A percentile compares a stretch with the other conserved stretches of the same genome.
Evolutionary conservation across 2,113 vertebrate genomes (phyloP).

Genomic region (Engraulis encrasicolus): DNA sequence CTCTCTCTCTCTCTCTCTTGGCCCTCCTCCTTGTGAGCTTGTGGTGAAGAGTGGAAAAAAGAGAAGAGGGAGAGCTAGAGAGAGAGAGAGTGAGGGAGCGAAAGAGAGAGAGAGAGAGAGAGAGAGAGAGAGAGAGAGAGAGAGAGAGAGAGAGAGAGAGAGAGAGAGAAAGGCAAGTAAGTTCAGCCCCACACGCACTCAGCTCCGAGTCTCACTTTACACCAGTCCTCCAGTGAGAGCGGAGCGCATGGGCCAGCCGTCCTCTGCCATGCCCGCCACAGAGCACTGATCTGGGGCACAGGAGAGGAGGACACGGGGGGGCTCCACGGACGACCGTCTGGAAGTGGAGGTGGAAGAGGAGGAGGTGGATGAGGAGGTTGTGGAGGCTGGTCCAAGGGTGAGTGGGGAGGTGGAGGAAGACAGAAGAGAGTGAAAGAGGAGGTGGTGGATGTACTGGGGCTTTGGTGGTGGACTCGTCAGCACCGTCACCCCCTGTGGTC

Average conservation of each 20-base stretch:
- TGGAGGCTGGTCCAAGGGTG: no score
- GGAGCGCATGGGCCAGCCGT: not conserved
- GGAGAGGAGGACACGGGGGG: not conserved
- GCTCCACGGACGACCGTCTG: no score
- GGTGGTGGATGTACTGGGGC: no score
- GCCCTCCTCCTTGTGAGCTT: not conserved
- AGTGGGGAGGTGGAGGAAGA: no score
- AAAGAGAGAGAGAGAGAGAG: no score
- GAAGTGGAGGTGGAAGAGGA: not conserved
- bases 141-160: no score
- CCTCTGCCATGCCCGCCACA: not conserved
- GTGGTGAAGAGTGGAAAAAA: not conserved
- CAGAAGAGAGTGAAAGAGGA: no score
- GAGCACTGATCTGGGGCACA: not conserved
- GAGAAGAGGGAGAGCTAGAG: not conserved
- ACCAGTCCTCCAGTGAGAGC: not conserved
- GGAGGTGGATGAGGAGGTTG: no score
- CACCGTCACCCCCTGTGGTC: no score
- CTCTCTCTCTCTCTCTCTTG: not conserved
- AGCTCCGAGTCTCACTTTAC: slow-evolving; percentile 1
- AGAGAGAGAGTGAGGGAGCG: not conserved
- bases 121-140: no score
- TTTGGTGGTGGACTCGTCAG: no score
- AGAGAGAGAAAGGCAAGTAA: not conserved
- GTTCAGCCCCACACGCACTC: slow-evolving; percentile 4